A percentile compares a stretch with the other conserved stretches of the same genome.
These are phyloP conservation scores for Vespertilio murinus DNA, from an alignment of 2,797 vertebrate species.

Conservation along the genomic window DNA sequence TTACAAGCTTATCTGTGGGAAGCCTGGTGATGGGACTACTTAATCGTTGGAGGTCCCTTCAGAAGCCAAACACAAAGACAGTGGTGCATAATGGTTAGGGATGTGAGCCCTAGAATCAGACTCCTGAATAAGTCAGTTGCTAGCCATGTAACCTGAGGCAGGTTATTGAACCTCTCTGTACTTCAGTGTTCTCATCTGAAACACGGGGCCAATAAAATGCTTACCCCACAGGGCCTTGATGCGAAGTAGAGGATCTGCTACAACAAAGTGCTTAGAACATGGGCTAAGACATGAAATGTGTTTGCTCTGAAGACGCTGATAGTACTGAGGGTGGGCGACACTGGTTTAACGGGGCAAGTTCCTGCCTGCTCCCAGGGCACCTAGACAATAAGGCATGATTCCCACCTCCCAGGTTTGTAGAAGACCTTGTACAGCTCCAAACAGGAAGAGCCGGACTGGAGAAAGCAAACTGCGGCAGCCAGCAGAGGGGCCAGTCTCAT, in stretches of 20 bases:
- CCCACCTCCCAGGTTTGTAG: not conserved
- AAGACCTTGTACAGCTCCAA: not conserved
- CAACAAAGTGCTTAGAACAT: not conserved
- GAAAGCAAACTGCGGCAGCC: not conserved
- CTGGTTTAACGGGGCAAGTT: not conserved
- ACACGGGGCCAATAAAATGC: not conserved
- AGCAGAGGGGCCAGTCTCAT: accelerated
- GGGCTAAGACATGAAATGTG: not conserved
- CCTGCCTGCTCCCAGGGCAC: not conserved
- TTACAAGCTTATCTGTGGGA: not conserved
- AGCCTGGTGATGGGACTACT: not conserved
- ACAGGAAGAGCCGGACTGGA: not conserved
- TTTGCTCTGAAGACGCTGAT: not conserved
- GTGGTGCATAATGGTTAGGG: not conserved
- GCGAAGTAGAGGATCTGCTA: not conserved
- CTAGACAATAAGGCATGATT: not conserved
- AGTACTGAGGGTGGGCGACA: not conserved
- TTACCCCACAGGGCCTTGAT: not conserved
- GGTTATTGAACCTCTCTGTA: not conserved
- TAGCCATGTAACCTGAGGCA: not conserved
- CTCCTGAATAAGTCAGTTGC: not conserved
- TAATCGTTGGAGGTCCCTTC: not conserved
- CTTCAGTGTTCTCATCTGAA: not conserved
- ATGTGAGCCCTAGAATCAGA: not conserved
- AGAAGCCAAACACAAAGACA: not conserved